phyloP scores from a whole-genome alignment of 35 echinoderm and acorn worm genomes.

The Apostichopus parvimensis region DNA sequence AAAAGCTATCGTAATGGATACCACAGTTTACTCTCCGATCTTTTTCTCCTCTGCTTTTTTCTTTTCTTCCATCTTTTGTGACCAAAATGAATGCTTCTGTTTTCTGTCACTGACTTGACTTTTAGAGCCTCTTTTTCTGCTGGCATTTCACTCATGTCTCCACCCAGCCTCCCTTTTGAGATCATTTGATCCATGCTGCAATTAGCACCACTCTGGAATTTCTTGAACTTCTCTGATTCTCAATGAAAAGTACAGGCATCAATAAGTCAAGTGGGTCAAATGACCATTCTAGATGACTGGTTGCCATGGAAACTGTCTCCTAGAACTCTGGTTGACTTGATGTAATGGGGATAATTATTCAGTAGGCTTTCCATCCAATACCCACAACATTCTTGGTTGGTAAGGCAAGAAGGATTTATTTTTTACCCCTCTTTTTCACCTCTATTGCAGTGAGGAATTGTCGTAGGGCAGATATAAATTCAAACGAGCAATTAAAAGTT shows the following conservation, averaged over 20 bases:
- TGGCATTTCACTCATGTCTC: constrained; percentile 2
- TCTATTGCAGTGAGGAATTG: not conserved
- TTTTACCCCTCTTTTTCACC: not conserved
- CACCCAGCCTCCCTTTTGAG: not conserved
- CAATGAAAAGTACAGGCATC: constrained; percentile 38
- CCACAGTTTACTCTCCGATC: no score
- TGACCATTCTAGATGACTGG: constrained; percentile 33
- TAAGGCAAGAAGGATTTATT: not conserved
- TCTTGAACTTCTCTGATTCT: constrained; percentile 1
- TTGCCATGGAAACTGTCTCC: constrained; percentile 9
- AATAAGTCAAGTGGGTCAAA: constrained; percentile 33
- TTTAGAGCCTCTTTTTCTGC: not conserved
- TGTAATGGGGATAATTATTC: constrained; percentile 49
- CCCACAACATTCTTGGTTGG: not conserved
- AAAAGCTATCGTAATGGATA: no score
- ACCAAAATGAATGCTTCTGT: no score
- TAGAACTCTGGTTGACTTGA: not conserved
- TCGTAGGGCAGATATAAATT: not conserved
- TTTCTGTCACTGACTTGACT: no score
- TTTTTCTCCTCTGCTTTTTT: no score
- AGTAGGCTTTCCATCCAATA: constrained; percentile 7
- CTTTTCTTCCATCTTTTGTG: no score
- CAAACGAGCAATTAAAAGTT: not conserved
- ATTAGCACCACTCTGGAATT: constrained; percentile 46
- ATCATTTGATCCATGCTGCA: constrained; percentile 29